Evolutionary conservation across 2,888 invertebrate species (phyloP).

Genomic region (Torymus texanus): DNA sequence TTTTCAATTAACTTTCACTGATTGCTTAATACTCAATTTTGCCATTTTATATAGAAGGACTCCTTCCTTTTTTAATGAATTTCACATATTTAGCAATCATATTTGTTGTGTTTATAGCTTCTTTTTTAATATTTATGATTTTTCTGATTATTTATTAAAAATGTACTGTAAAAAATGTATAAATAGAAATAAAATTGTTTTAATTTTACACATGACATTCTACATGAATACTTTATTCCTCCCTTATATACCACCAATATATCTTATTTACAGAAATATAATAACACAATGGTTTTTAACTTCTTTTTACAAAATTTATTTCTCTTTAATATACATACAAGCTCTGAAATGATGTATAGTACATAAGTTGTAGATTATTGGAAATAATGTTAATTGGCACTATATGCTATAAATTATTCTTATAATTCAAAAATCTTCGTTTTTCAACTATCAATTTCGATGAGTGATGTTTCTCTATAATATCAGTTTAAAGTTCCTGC

Average conservation of each 20-base stretch:
- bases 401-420: constrained; percentile 33
- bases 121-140: constrained; percentile 55
- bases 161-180: constrained; percentile 54
- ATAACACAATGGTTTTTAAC: constrained; percentile 3
- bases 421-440: neutral
- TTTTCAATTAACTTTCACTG: constrained; percentile 45
- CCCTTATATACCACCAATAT: neutral
- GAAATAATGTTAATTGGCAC: constrained; percentile 35
- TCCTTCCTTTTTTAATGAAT: constrained; percentile 50
- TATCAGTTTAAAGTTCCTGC: constrained; percentile 25
- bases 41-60: constrained; percentile 45
- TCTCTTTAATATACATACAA: constrained; percentile 36
- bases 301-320: constrained; percentile 45
- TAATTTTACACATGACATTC: constrained; percentile 45
- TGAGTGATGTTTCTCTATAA: constrained; percentile 19
- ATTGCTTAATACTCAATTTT: constrained; percentile 55
- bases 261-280: constrained; percentile 4
- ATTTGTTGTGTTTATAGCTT: constrained; percentile 54
- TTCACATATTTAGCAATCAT: constrained; percentile 52
- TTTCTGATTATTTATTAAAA: constrained; percentile 54
- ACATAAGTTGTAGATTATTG: constrained; percentile 10
- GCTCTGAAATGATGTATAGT: constrained; percentile 18
- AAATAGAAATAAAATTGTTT: constrained; percentile 57
- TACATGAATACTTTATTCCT: neutral
- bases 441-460: constrained; percentile 28